Evolutionary conservation across 2,888 invertebrate genomes (phyloP).

Genomic region (Endomychus coccineus): DNA sequence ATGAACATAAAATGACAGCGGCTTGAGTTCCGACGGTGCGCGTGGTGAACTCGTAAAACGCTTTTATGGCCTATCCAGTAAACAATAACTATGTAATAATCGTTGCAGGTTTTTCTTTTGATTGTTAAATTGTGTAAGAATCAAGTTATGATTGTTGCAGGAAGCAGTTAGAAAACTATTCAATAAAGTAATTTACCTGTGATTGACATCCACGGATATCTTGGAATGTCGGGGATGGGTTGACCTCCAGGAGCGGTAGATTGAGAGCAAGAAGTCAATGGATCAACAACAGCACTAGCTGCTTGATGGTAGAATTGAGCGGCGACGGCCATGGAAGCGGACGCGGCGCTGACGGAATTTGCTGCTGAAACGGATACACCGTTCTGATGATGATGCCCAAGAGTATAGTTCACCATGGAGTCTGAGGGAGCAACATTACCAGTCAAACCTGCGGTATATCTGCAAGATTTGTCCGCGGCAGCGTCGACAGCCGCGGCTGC

Average conservation of each 20-base stretch:
- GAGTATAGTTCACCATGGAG: constrained; percentile 75
- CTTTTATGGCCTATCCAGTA: constrained; percentile 13
- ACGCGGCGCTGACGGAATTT: constrained; percentile 64
- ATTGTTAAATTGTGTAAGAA: no score
- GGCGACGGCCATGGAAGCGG: constrained; percentile 54
- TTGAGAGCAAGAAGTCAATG: constrained; percentile 71
- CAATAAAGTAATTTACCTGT: constrained; percentile 88
- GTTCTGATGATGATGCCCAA: constrained; percentile 66
- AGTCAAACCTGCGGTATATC: constrained; percentile 62
- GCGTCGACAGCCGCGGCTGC: constrained; percentile 61
- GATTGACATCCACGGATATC: constrained; percentile 95
- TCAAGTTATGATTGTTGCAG: no score
- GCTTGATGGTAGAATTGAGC: constrained; percentile 90
- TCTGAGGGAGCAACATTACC: constrained; percentile 59
- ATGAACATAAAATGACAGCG: no score
- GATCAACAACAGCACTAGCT: constrained; percentile 70
- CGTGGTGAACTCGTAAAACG: constrained; percentile 20
- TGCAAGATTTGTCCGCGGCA: constrained; percentile 71
- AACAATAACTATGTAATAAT: constrained; percentile 24
- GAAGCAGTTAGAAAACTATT: no score
- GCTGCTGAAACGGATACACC: constrained; percentile 58
- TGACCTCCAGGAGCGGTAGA: constrained; percentile 64
- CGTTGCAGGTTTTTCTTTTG: constrained; percentile 15
- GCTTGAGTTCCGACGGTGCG: constrained; percentile 7
- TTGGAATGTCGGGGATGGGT: constrained; percentile 84